Conservation (phyloP, 2,113 vertebrate genomes). For the Argyrosomus japonicus region DNA sequence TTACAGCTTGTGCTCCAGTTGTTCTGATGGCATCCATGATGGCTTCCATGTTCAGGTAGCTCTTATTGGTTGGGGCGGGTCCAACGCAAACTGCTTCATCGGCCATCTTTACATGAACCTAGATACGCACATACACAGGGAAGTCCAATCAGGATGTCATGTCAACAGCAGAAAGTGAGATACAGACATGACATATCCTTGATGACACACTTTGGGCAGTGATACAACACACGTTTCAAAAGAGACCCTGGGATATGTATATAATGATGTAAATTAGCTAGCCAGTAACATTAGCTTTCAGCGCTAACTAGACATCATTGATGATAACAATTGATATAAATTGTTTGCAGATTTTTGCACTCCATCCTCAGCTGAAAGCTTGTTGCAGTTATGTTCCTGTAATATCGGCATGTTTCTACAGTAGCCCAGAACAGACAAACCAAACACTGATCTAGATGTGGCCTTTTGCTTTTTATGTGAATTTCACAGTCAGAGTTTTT, state of each 20-base stretch:
- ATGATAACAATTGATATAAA: no score
- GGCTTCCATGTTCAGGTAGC: conserved; percentile 99
- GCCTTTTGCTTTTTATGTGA: no score
- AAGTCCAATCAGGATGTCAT: not conserved
- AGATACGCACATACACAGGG: conserved; percentile 27
- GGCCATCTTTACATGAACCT: conserved; percentile 99
- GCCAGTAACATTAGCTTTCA: no score
- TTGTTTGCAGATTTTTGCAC: no score
- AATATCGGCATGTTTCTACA: no score
- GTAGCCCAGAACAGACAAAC: no score
- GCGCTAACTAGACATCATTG: no score
- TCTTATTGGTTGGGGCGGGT: conserved; percentile 94
- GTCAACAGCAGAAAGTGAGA: not conserved
- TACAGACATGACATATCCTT: not conserved
- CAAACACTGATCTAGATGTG: no score
- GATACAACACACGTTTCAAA: not conserved
- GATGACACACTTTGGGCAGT: not conserved
- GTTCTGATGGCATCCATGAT: conserved; percentile 94
- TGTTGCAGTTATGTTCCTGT: no score
- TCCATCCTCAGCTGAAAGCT: no score
- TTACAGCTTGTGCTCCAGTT: conserved; percentile 96
- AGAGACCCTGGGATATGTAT: not conserved
- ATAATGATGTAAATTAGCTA: no score
- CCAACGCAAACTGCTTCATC: conserved; percentile 96
- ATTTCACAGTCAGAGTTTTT: no score